Base-by-base conservation (phyloP, 2,888 invertebrate genomes). In the Pseudococcus longispinus region DNA sequence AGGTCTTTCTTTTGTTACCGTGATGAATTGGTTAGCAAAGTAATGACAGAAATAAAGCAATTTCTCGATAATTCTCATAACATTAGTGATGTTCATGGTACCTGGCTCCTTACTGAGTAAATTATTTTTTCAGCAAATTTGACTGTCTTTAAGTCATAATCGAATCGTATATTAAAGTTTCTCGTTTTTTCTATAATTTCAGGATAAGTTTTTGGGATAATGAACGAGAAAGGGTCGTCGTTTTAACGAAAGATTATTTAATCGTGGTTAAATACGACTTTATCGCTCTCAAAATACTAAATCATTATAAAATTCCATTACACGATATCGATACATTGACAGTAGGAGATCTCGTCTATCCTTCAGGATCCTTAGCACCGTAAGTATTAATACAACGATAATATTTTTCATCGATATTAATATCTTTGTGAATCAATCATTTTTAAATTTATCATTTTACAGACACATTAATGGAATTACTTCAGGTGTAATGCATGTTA, bases 181-280 rank as follows among this genome's bases (percentile, higher is more conserved):
- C 82, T 2, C 37, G 1, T 37, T 37, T 88, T 26, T 89, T 46
- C 8, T 6, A 13, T n/a, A 4, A 3, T 51, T 51, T 51, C 91
- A 96, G 96, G 90, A 96, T 97, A 89, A 96, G 95, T 89, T 92
- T 96, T 88, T 97, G 96, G 96, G 96, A 96, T 90, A 94, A 95
- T 90, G 96, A 97, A 90, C 94, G 95, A 89, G 97, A 97, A 91
- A 92, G 96, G 84, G 92, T 97, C 60, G 92, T 96, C 2, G 90
- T 96, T 18, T 91, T 97, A 32, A 95, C 95, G 2, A 93, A 94
- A n/a, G 93, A 94, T 89, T 92, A 94, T 60, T 91, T 97, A 42
- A 92, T 96, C 89, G 93, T 94, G 9, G 93, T 95, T 87, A 96
- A 96, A 90, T 97, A 95, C 91, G 96, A 97, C 91, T 96, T 97